Evolutionary conservation across 2,113 vertebrate genomes (phyloP).

Genomic region (Myotis brandtii): DNA sequence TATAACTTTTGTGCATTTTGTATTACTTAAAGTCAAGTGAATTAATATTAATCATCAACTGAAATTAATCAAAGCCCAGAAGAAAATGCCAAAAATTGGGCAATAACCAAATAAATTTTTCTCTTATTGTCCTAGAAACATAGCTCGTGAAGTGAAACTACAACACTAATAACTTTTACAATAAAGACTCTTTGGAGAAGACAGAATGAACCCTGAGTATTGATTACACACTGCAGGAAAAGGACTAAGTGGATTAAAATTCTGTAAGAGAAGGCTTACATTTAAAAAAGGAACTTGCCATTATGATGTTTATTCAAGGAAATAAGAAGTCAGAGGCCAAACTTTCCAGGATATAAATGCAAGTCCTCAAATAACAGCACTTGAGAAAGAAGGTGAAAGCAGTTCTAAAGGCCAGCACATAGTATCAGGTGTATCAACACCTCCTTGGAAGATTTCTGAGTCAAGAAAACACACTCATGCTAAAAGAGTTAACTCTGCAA

Average conservation of each 20-base stretch:
- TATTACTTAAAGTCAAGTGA: background rate
- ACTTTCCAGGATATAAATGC: constrained; percentile 28
- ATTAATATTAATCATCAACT: constrained; percentile 20
- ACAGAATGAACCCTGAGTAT: constrained; percentile 66
- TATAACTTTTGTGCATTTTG: constrained; percentile 32
- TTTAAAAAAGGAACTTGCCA: constrained; percentile 63
- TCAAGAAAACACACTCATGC: background rate
- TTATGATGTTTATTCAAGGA: constrained; percentile 59
- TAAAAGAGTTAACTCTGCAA: background rate
- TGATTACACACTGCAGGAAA: constrained; percentile 65
- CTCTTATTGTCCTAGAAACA: constrained; percentile 39
- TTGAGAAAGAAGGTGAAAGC: constrained; percentile 22
- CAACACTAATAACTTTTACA: constrained; percentile 51
- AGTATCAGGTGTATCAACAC: background rate
- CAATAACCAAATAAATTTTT: constrained; percentile 8
- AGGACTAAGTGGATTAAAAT: constrained; percentile 79
- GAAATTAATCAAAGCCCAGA: constrained; percentile 40
- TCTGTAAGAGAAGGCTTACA: constrained; percentile 66
- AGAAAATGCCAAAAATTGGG: constrained; percentile 24
- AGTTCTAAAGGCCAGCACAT: background rate
- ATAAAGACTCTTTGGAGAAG: constrained; percentile 47
- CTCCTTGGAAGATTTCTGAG: constrained; percentile 2
- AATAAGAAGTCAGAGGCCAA: constrained; percentile 76
- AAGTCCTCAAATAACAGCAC: background rate
- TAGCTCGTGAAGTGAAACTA: background rate